Evolutionary conservation across 2,888 invertebrate genomes (phyloP).

Genomic region (Melikaiella ostensackeni): DNA sequence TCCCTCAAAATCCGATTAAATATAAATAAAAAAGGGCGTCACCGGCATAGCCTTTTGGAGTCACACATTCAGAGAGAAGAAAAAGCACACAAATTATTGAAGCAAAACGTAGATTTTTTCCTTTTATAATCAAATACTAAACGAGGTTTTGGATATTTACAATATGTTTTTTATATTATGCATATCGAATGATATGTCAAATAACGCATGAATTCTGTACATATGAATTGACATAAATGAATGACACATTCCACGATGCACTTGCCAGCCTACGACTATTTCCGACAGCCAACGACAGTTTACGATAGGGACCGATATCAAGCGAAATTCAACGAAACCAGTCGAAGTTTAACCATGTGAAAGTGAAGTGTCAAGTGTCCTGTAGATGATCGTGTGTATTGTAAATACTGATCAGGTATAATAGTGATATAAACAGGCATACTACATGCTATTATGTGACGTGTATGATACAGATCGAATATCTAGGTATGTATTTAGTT

Average conservation of each 20-base stretch:
- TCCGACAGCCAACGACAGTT: too few relatives aligned
- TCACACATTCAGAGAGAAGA: neutral
- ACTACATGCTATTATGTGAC: too few relatives aligned
- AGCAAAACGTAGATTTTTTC: neutral
- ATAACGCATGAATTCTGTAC: neutral
- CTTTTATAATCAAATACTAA: neutral
- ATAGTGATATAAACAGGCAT: too few relatives aligned
- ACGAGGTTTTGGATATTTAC: neutral
- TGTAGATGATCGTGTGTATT: too few relatives aligned
- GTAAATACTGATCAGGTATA: too few relatives aligned
- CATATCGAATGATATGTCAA: neutral
- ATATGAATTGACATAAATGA: neutral
- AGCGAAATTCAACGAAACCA: neutral
- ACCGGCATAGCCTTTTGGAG: constrained; percentile 55
- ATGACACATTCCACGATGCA: constrained; percentile 2
- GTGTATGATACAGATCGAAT: too few relatives aligned
- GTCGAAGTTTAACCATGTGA: neutral
- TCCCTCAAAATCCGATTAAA: constrained; percentile 10
- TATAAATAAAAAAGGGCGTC: constrained; percentile 56
- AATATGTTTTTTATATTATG: neutral
- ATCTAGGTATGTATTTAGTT: too few relatives aligned
- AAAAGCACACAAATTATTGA: neutral
- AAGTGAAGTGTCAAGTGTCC: neutral
- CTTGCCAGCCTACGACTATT: neutral
- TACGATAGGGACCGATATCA: neutral